These are phyloP conservation scores for Daboia siamensis DNA, from an alignment of 2,113 vertebrate species.

Conservation along the genomic window DNA sequence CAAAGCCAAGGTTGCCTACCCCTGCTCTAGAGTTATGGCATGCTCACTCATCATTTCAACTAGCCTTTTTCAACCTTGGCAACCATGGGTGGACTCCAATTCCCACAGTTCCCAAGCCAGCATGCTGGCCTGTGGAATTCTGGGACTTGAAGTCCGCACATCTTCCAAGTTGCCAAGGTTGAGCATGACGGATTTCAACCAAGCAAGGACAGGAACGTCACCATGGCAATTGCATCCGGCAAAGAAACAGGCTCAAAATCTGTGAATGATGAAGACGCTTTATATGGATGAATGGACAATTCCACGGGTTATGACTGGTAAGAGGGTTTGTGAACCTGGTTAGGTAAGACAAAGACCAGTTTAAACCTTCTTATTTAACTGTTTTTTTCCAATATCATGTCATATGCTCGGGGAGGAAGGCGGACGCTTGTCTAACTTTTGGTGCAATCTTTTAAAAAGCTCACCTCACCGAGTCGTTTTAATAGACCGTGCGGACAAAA, in stretches of 20 bases:
- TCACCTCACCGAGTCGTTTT: slow-evolving; percentile 13
- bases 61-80: neutral
- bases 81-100: neutral
- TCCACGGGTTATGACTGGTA: neutral
- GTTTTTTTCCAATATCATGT: neutral
- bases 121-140: neutral
- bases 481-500: neutral
- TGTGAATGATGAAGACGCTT: slow-evolving; percentile 1
- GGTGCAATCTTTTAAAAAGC: slow-evolving; percentile 14
- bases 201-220: neutral
- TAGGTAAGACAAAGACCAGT: neutral
- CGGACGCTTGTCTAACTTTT: slow-evolving; percentile 5
- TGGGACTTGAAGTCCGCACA: neutral
- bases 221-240: neutral
- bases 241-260: neutral
- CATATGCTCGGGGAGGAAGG: neutral
- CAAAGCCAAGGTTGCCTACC: too few relatives aligned
- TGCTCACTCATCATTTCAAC: neutral
- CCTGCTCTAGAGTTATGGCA: neutral
- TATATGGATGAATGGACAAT: slow-evolving; percentile 13
- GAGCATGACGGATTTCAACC: neutral
- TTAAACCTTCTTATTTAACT: neutral
- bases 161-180: neutral
- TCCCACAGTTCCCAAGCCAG: neutral
- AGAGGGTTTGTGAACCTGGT: neutral